A percentile compares a stretch with the other conserved stretches of the same genome.
Conservation (phyloP, 2,888 invertebrate genomes). For the Hipparchia semele region DNA sequence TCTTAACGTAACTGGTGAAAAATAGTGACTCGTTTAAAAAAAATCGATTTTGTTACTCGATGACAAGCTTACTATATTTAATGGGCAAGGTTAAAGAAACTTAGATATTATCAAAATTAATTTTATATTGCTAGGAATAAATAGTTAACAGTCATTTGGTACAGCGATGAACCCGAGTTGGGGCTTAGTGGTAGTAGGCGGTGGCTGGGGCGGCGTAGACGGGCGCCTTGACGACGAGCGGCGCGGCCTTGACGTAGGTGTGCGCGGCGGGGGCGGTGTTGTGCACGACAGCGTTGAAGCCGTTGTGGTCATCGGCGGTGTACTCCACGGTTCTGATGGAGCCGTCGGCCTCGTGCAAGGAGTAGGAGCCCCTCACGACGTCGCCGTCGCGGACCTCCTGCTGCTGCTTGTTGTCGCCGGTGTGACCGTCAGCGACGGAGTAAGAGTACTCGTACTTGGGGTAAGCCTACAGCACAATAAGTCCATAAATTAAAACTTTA, state of each 20-base stretch:
- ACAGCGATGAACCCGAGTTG: not conserved
- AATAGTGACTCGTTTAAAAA: too few relatives aligned
- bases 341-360: constrained; percentile 76
- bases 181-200: constrained; percentile 56
- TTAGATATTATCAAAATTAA: constrained; percentile 17
- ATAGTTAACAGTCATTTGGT: constrained; percentile 45
- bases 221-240: constrained; percentile 56
- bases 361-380: constrained; percentile 76
- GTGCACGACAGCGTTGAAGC: constrained; percentile 66
- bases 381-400: constrained; percentile 78
- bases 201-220: constrained; percentile 46
- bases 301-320: constrained; percentile 76
- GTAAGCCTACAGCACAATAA: constrained; percentile 48
- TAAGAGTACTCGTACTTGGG: constrained; percentile 75
- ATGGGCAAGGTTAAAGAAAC: not conserved
- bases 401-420: constrained; percentile 79
- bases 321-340: constrained; percentile 77
- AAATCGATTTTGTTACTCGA: too few relatives aligned
- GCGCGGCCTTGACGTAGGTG: constrained; percentile 44
- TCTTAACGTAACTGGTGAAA: too few relatives aligned
- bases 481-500: not conserved
- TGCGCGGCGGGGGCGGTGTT: constrained; percentile 57
- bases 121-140: constrained; percentile 57
- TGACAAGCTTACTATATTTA: too few relatives aligned
- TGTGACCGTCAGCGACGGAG: constrained; percentile 77